These are phyloP conservation scores for Coelinius sp. DNA, from an alignment of 2,888 invertebrate genomes.

Conservation along the genomic window DNA sequence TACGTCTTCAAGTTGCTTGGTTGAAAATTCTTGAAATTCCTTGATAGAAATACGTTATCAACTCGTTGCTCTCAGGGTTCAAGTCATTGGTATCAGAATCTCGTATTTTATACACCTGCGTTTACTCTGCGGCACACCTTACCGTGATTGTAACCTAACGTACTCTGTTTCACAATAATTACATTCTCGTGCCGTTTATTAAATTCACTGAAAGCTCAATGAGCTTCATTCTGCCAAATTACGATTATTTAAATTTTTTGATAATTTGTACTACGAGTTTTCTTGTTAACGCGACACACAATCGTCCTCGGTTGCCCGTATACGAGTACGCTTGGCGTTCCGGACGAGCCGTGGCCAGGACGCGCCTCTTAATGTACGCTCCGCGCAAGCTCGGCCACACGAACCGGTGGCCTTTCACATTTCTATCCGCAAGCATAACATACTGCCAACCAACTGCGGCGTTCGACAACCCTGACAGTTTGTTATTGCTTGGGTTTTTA, in stretches of 20 bases:
- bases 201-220: slow-evolving; percentile 10
- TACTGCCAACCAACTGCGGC: not conserved
- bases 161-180: slow-evolving; percentile 25
- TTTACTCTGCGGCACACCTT: not conserved
- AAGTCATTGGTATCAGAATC: not conserved
- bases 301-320: slow-evolving; percentile 43
- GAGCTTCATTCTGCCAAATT: slow-evolving; percentile 7
- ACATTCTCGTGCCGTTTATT: slow-evolving; percentile 41
- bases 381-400: slow-evolving; percentile 56
- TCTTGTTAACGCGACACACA: slow-evolving; percentile 26
- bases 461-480: not conserved
- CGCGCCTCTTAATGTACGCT: slow-evolving; percentile 53
- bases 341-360: slow-evolving; percentile 46
- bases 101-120: not conserved
- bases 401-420: slow-evolving; percentile 18
- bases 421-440: slow-evolving; percentile 8
- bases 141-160: not conserved
- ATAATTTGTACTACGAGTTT: not conserved
- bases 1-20: not conserved
- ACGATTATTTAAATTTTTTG: no score
- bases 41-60: not conserved
- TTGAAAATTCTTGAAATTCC: not conserved
- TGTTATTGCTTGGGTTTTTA: slow-evolving; percentile 24
- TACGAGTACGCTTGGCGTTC: slow-evolving; percentile 43
- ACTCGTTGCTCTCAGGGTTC: not conserved